Conservation (phyloP, 2,888 invertebrate species). For the Thereva unica region DNA sequence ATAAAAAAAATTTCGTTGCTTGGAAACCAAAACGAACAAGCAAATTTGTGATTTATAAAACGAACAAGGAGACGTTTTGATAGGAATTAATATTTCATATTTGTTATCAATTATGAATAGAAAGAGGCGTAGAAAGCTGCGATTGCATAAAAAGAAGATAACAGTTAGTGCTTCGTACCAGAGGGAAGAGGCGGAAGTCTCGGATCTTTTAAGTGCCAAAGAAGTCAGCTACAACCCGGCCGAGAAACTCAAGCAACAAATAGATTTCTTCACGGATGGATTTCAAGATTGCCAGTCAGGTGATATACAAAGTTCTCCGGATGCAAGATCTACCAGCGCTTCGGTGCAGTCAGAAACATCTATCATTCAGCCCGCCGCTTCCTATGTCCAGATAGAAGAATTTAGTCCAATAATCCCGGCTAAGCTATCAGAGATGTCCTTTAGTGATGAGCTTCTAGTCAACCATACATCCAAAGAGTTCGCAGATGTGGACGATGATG, state of each 20-base stretch:
- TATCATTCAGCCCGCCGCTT: conserved; percentile 46
- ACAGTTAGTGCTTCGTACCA: neutral
- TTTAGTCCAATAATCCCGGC: conserved; percentile 42
- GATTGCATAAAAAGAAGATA: conserved; percentile 10
- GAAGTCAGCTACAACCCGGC: neutral
- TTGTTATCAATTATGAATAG: conserved; percentile 15
- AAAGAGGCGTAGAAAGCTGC: conserved; percentile 8
- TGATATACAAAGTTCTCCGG: neutral
- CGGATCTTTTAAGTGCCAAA: neutral
- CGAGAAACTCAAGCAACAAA: neutral
- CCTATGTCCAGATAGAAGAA: conserved; percentile 54
- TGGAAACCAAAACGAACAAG: neutral
- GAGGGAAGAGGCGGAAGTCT: conserved; percentile 10
- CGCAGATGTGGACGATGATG: conserved; percentile 21
- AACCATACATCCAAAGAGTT: conserved; percentile 43
- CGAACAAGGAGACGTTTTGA: neutral
- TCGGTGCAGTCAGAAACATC: conserved; percentile 57
- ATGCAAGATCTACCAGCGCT: neutral
- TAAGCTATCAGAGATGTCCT: conserved; percentile 40
- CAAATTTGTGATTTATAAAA: neutral
- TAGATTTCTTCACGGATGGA: conserved; percentile 15
- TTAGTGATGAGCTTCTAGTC: conserved; percentile 46
- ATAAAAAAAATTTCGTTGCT: neutral
- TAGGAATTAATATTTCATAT: neutral
- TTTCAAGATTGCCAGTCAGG: neutral